phyloP scores from a whole-genome alignment of 2,797 vertebrate genomes.

The Thamnophis elegans region DNA sequence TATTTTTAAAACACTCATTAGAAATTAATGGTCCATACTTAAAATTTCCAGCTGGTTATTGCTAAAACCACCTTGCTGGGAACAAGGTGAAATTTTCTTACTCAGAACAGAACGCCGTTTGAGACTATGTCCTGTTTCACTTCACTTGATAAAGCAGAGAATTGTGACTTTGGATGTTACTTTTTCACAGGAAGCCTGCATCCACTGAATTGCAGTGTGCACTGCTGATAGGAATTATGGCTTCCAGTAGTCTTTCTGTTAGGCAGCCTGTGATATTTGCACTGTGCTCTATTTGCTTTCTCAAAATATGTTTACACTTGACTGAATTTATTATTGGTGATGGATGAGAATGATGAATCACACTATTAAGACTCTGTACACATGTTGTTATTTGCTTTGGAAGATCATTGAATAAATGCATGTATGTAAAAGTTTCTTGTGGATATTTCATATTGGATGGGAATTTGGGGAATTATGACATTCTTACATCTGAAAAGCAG shows the following conservation, averaged over 20 bases:
- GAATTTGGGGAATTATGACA: neutral
- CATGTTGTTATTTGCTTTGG: neutral
- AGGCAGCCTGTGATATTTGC: neutral
- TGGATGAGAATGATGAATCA: neutral
- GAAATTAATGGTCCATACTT: conserved; percentile 22
- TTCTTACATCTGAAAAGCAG: neutral
- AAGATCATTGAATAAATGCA: neutral
- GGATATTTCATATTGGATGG: neutral
- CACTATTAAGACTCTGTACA: neutral
- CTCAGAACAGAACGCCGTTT: conserved; percentile 33
- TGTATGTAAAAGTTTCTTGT: neutral
- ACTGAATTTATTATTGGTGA: neutral
- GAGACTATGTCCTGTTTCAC: conserved; percentile 41
- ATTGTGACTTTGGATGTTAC: conserved; percentile 9
- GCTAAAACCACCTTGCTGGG: conserved; percentile 35
- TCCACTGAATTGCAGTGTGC: conserved; percentile 17
- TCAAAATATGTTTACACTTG: neutral
- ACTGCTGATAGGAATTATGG: neutral
- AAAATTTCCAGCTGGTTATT: conserved; percentile 38
- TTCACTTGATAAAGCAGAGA: conserved; percentile 48
- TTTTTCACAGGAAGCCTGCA: conserved; percentile 13
- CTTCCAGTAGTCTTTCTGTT: conserved; percentile 16
- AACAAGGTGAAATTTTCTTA: conserved; percentile 44
- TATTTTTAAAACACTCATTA: conserved; percentile 5
- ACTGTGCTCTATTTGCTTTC: neutral